A percentile compares a stretch with the other conserved stretches of the same genome.
Evolutionary conservation across 2,113 vertebrate species (phyloP).

Genomic region (Podocnemis expansa): DNA sequence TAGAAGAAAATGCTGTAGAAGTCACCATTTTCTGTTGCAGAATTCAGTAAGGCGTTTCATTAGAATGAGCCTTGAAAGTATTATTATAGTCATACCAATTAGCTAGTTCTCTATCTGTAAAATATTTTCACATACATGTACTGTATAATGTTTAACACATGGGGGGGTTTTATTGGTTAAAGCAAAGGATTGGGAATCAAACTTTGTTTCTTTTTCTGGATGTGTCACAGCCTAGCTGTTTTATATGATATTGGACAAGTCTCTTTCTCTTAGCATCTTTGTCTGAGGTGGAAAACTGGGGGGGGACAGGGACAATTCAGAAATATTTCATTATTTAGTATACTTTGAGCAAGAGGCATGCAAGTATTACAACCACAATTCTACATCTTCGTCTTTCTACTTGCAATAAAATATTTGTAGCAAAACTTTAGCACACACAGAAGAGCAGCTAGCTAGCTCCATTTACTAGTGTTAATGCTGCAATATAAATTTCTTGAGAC

Average conservation of each 20-base stretch:
- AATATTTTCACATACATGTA: background rate
- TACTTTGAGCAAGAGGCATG: background rate
- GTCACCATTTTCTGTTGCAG: background rate
- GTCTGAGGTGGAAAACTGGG: background rate
- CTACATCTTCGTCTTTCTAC: background rate
- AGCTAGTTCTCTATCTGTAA: background rate
- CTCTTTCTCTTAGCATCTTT: background rate
- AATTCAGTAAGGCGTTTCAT: background rate
- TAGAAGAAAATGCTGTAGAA: background rate
- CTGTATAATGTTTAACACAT: background rate
- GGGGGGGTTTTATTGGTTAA: too few relatives aligned
- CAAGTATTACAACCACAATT: background rate
- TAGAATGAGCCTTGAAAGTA: background rate
- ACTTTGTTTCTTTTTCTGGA: background rate
- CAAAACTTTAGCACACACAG: background rate
- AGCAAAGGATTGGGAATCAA: too few relatives aligned
- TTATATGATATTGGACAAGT: background rate
- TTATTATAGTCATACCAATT: too few relatives aligned
- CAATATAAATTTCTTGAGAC: background rate
- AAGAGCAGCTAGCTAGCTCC: background rate
- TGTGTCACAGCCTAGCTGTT: background rate
- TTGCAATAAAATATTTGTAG: background rate
- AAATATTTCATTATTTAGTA: background rate
- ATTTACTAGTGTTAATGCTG: background rate
- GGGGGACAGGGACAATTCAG: background rate